These are phyloP conservation scores for Drosophila cardini DNA, from an alignment of 1,140 invertebrate species.

Conservation along the genomic window DNA sequence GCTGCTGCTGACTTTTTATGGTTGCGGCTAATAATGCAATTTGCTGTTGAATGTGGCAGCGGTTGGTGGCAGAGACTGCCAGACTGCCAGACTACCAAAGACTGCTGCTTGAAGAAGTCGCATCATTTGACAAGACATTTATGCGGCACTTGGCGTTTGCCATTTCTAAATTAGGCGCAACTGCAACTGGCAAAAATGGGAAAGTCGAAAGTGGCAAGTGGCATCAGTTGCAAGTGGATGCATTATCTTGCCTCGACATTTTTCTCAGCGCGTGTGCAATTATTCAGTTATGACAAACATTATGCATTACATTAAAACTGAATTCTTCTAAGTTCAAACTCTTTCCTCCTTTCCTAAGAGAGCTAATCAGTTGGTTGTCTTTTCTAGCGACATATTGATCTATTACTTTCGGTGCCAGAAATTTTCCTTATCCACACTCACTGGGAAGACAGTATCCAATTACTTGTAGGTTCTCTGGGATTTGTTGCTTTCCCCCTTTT, in stretches of 20 bases:
- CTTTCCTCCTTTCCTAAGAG: background rate
- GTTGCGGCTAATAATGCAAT: constrained; percentile 80
- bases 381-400: constrained; percentile 45
- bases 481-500: constrained; percentile 31
- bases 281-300: constrained; percentile 78
- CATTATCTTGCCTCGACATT: constrained; percentile 7
- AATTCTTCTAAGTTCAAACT: too few species aligned
- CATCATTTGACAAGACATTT: constrained; percentile 82
- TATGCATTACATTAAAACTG: constrained; percentile 18
- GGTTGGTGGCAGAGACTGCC: constrained; percentile 17
- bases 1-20: constrained; percentile 70
- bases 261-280: constrained; percentile 53
- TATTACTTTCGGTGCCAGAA: constrained; percentile 49
- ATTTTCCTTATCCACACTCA: constrained; percentile 71
- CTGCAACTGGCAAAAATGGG: constrained; percentile 26
- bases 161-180: constrained; percentile 78
- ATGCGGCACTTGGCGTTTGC: constrained; percentile 79
- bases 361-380: background rate
- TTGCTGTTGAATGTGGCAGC: constrained; percentile 58
- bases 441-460: constrained; percentile 71
- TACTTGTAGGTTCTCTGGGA: constrained; percentile 59
- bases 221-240: constrained; percentile 3
- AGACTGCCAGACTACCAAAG: constrained; percentile 29
- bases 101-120: constrained; percentile 63
- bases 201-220: too few species aligned